Evolutionary conservation across 1,140 invertebrate genomes (phyloP).

Genomic region (Papilio helenus): DNA sequence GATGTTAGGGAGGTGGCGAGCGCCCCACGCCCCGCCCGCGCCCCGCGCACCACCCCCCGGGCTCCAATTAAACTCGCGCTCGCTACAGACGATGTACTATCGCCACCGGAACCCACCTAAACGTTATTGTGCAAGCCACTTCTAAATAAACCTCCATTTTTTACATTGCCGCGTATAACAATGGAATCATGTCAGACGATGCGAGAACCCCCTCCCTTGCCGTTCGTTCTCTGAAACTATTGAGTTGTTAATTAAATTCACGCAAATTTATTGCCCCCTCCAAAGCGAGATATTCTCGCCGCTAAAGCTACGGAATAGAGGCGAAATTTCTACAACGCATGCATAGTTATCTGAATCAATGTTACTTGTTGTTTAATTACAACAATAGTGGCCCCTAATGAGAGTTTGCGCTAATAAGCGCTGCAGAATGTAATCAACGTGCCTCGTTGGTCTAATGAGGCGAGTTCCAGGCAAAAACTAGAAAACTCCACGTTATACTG

Average conservation of each 20-base stretch:
- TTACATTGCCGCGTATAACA: slow-evolving; percentile 71
- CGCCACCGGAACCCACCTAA: slow-evolving; percentile 59
- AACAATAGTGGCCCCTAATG: slow-evolving; percentile 82
- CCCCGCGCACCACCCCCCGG: slow-evolving; percentile 53
- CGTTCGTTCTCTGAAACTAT: slow-evolving; percentile 71
- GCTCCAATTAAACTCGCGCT: slow-evolving; percentile 77
- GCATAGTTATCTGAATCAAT: slow-evolving; percentile 58
- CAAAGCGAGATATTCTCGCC: slow-evolving; percentile 41
- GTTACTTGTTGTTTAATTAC: slow-evolving; percentile 80
- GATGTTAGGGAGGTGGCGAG: slow-evolving; percentile 64
- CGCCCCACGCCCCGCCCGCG: slow-evolving; percentile 37
- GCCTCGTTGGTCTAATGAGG: slow-evolving; percentile 81
- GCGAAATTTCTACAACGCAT: slow-evolving; percentile 55
- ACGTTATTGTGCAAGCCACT: slow-evolving; percentile 78
- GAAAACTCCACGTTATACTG: slow-evolving; percentile 77
- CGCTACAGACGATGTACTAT: slow-evolving; percentile 55
- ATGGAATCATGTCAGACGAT: slow-evolving; percentile 76
- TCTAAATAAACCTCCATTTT: slow-evolving; percentile 75
- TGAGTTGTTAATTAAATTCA: slow-evolving; percentile 81
- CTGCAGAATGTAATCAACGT: slow-evolving; percentile 82
- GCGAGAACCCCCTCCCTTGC: slow-evolving; percentile 58
- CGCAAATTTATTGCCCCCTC: slow-evolving; percentile 60
- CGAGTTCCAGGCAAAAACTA: slow-evolving; percentile 80
- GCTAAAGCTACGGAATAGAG: slow-evolving; percentile 57
- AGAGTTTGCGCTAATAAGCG: slow-evolving; percentile 82